Conservation (phyloP, 2,113 vertebrate genomes). For the Gymnocephalus cernua region DNA sequence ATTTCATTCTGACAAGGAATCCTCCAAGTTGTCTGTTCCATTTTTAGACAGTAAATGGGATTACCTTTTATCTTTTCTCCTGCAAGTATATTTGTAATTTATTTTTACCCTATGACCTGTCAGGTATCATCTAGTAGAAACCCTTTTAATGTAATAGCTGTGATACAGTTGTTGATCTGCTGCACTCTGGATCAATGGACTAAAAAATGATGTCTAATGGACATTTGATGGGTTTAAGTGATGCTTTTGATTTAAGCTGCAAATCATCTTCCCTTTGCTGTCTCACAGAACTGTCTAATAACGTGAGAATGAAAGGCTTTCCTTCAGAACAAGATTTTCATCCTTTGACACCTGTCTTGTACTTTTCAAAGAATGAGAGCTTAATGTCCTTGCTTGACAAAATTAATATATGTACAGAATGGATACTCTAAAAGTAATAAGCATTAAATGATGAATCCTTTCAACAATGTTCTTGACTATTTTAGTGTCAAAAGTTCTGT, state of each 20-base stretch:
- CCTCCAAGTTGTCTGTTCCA: background rate
- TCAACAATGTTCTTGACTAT: background rate
- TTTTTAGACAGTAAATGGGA: background rate
- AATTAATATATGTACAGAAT: slow-evolving; percentile 8
- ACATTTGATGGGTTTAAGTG: slow-evolving; percentile 63
- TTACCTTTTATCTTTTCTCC: slow-evolving; percentile 16
- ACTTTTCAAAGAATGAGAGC: slow-evolving; percentile 34
- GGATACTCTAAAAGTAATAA: background rate
- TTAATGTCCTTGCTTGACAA: slow-evolving; percentile 17
- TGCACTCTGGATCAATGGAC: slow-evolving; percentile 48
- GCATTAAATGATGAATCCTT: slow-evolving; percentile 1
- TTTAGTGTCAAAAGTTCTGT: background rate
- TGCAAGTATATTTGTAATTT: slow-evolving; percentile 15
- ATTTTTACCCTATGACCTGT: slow-evolving; percentile 20
- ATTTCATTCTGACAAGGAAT: background rate
- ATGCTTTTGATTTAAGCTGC: slow-evolving; percentile 35
- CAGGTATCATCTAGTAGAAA: slow-evolving; percentile 19
- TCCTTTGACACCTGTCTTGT: slow-evolving; percentile 49
- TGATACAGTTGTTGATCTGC: slow-evolving; percentile 50
- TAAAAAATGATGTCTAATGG: slow-evolving; percentile 50
- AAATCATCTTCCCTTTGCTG: slow-evolving; percentile 43
- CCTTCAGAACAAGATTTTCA: slow-evolving; percentile 2
- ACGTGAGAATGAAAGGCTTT: slow-evolving; percentile 37
- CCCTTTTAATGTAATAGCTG: slow-evolving; percentile 33
- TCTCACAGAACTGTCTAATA: slow-evolving; percentile 26